These are phyloP conservation scores for Calameuta filiformis DNA, from an alignment of 2,888 invertebrate genomes.

Conservation along the genomic window DNA sequence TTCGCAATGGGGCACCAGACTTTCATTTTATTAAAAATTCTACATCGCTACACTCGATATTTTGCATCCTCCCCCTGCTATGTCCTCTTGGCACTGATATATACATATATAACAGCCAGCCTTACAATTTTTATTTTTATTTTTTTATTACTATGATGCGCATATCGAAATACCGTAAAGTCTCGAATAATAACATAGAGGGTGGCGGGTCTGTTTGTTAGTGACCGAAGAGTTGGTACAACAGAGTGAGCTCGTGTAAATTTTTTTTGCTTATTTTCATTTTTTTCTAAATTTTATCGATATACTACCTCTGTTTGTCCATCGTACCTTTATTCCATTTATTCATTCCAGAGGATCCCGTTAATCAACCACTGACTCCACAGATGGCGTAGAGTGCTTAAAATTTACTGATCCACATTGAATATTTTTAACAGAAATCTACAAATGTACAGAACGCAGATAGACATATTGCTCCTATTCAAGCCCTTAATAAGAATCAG, in stretches of 20 bases:
- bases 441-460: too few relatives aligned
- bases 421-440: neutral
- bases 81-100: neutral
- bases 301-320: neutral
- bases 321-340: constrained; percentile 8
- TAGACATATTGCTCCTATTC: neutral
- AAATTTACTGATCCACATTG: neutral
- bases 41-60: neutral
- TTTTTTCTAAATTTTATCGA: neutral
- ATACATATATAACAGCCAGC: constrained; percentile 2
- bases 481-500: neutral
- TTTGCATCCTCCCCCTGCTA: neutral
- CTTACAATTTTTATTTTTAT: constrained; percentile 37
- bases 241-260: constrained; percentile 22
- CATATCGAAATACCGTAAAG: constrained; percentile 36
- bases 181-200: constrained; percentile 18
- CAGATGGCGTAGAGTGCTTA: neutral
- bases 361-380: neutral
- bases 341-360: neutral
- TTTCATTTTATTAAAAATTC: neutral
- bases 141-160: constrained; percentile 39
- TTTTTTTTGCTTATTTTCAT: neutral
- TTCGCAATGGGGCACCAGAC: neutral
- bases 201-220: constrained; percentile 40
- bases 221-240: constrained; percentile 36